Percentiles rank a stretch among this genome's conserved stretches.
These are phyloP conservation scores for Heliothis subflexa DNA, from an alignment of 1,140 invertebrate genomes.

Conservation along the genomic window DNA sequence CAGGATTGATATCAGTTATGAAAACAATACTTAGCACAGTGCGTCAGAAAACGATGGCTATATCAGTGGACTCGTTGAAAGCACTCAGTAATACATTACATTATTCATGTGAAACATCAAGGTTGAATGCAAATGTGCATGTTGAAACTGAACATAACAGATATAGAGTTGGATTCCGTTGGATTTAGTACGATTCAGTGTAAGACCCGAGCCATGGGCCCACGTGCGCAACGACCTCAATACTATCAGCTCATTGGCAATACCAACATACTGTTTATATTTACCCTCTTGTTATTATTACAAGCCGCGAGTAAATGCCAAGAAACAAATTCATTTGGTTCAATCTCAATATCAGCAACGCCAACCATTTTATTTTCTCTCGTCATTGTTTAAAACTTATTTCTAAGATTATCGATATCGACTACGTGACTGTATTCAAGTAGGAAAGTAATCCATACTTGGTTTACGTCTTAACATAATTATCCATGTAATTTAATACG, in stretches of 20 bases:
- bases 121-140: conserved; percentile 66
- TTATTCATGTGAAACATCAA: conserved; percentile 65
- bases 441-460: not conserved
- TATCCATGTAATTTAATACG: not conserved
- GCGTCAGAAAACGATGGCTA: conserved; percentile 39
- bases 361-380: conserved; percentile 24
- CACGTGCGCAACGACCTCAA: conserved; percentile 50
- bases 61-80: conserved; percentile 62
- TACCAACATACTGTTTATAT: conserved; percentile 61
- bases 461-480: not conserved
- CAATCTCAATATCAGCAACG: conserved; percentile 34
- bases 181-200: conserved; percentile 23
- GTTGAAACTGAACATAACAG: conserved; percentile 36
- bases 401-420: conserved; percentile 25
- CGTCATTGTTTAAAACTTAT: conserved; percentile 48
- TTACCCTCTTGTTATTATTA: conserved; percentile 60
- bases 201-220: not conserved
- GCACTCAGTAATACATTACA: conserved; percentile 58
- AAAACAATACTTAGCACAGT: conserved; percentile 21
- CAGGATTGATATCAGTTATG: conserved; percentile 16
- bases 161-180: conserved; percentile 21
- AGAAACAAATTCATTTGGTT: conserved; percentile 55
- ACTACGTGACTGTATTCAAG: conserved; percentile 16
- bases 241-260: conserved; percentile 43
- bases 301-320: conserved; percentile 60